These are phyloP conservation scores for Drosophila melanosoma DNA, from an alignment of 2,888 invertebrate species.

Conservation along the genomic window DNA sequence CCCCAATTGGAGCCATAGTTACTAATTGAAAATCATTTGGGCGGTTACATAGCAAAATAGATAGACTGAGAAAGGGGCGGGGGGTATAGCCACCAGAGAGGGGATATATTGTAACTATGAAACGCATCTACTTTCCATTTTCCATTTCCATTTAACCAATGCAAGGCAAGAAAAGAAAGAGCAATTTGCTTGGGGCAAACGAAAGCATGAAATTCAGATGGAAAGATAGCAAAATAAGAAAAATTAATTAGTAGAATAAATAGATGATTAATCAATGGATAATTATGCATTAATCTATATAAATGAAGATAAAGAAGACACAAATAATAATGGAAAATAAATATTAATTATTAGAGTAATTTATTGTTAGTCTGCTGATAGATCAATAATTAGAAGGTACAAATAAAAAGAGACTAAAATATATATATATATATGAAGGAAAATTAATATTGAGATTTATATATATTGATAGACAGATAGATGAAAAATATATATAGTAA, in stretches of 20 bases:
- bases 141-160: slow-evolving; percentile 23
- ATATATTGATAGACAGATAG: not conserved
- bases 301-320: not conserved
- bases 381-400: not conserved
- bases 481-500: not conserved
- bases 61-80: not conserved
- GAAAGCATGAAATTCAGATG: slow-evolving; percentile 5
- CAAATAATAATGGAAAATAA: not conserved
- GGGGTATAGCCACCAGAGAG: no score
- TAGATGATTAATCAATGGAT: not conserved
- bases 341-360: not conserved
- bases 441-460: not conserved
- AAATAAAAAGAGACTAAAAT: not conserved
- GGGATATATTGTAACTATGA: slow-evolving; percentile 1
- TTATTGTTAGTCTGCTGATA: not conserved
- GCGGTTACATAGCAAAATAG: not conserved
- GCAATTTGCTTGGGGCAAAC: not conserved
- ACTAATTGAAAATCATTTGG: slow-evolving; percentile 44
- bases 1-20: slow-evolving; percentile 52
- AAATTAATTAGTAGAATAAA: not conserved
- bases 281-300: not conserved
- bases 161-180: not conserved
- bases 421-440: not conserved
- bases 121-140: slow-evolving; percentile 20
- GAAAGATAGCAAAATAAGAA: not conserved